A percentile compares a stretch with the other conserved stretches of the same genome.
Evolutionary conservation across 2,797 vertebrate species (phyloP).

Genomic region (Tragopan temminckii): DNA sequence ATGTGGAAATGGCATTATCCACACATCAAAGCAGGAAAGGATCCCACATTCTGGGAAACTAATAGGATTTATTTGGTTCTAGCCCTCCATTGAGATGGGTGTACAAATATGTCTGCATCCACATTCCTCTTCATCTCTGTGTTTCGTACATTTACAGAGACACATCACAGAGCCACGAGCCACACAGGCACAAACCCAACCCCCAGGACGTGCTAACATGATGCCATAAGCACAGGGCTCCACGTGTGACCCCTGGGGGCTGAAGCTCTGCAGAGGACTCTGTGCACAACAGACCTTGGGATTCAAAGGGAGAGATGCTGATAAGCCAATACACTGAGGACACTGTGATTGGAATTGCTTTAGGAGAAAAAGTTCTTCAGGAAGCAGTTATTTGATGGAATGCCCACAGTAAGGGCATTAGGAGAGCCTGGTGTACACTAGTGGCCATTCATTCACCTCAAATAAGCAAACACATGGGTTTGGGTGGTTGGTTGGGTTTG

Average conservation of each 20-base stretch:
- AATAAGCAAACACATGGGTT: not conserved
- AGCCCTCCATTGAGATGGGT: slow-evolving; percentile 39
- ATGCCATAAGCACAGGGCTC: not conserved
- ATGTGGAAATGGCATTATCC: slow-evolving; percentile 65
- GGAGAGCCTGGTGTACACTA: not conserved
- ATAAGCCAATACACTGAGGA: not conserved
- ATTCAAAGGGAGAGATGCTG: not conserved
- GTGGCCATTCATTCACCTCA: not conserved
- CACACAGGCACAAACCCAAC: not conserved
- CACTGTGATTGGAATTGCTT: not conserved
- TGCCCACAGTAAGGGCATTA: not conserved
- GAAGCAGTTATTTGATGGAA: not conserved
- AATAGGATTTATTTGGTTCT: slow-evolving; percentile 72
- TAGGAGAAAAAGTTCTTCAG: not conserved
- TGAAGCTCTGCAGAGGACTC: not conserved
- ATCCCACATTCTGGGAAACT: slow-evolving; percentile 42
- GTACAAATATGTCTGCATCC: slow-evolving; percentile 43
- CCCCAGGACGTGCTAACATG: not conserved
- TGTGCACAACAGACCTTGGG: not conserved
- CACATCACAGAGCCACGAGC: not conserved
- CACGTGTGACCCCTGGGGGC: not conserved
- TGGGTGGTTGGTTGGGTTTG: not conserved
- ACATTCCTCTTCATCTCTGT: slow-evolving; percentile 1
- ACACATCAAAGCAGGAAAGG: slow-evolving; percentile 67
- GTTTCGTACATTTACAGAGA: not conserved